These are phyloP conservation scores for Cheirogaleus major DNA, from an alignment of 2,797 vertebrate species.

Conservation along the genomic window DNA sequence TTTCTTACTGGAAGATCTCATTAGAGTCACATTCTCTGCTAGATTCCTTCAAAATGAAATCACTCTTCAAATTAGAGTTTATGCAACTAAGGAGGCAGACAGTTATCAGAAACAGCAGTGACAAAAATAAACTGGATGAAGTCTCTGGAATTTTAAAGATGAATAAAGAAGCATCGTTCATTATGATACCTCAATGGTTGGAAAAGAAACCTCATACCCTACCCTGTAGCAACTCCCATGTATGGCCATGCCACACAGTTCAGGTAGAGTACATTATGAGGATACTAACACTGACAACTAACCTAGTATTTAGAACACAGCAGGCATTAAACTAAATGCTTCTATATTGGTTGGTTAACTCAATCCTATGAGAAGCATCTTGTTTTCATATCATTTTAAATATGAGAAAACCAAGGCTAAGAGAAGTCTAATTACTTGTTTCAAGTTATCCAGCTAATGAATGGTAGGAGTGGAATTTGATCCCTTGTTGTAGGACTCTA, in stretches of 20 bases:
- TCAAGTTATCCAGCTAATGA: background rate
- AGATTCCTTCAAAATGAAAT: conserved; percentile 59
- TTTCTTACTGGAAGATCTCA: conserved; percentile 60
- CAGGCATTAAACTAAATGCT: background rate
- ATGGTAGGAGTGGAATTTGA: background rate
- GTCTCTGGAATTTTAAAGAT: background rate
- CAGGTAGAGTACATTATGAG: background rate
- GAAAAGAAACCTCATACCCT: background rate
- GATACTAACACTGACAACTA: background rate
- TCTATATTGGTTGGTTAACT: background rate
- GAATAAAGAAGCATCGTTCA: background rate
- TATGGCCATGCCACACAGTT: background rate
- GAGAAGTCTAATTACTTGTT: background rate
- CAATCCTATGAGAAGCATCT: background rate
- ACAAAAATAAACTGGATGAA: conserved; percentile 9
- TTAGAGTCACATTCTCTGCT: conserved; percentile 65
- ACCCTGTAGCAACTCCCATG: background rate
- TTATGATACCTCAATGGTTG: background rate
- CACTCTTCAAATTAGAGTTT: conserved; percentile 34
- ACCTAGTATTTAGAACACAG: background rate
- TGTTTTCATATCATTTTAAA: background rate
- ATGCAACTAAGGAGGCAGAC: conserved; percentile 38
- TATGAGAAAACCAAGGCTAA: background rate
- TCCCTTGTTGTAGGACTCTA: background rate
- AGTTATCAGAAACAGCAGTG: conserved; percentile 28